Conservation (phyloP, 2,888 invertebrate species). For the Trissolcus japonicus region DNA sequence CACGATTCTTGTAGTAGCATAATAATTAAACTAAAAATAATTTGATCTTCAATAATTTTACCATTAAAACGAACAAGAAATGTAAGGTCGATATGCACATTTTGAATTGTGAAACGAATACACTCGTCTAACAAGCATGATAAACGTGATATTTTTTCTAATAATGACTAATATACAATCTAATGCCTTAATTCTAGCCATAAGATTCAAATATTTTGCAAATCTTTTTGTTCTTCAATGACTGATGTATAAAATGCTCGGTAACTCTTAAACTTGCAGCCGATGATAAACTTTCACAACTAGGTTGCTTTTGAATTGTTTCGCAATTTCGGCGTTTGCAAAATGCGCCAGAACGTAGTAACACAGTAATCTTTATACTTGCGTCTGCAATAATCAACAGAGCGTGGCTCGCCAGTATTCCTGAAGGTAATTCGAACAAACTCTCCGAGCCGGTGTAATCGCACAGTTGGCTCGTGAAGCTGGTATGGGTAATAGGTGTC, state of each 20-base stretch:
- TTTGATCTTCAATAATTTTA: too few relatives aligned
- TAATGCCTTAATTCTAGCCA: neutral
- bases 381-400: constrained; percentile 44
- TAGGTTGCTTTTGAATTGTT: constrained; percentile 40
- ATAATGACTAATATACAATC: too few relatives aligned
- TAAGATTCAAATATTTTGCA: constrained; percentile 8
- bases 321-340: constrained; percentile 40
- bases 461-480: constrained; percentile 9
- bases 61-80: too few relatives aligned
- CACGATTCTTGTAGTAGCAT: too few relatives aligned
- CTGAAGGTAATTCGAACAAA: constrained; percentile 43
- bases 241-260: neutral
- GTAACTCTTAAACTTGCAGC: constrained; percentile 18
- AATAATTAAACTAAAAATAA: too few relatives aligned
- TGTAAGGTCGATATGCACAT: too few relatives aligned
- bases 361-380: constrained; percentile 33
- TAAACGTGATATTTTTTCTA: too few relatives aligned
- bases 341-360: constrained; percentile 22
- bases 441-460: constrained; percentile 23
- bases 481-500: constrained; percentile 42
- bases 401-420: constrained; percentile 43
- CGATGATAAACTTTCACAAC: constrained; percentile 41
- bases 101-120: too few relatives aligned
- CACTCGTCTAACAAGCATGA: too few relatives aligned
- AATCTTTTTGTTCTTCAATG: constrained; percentile 6